Base-by-base conservation (phyloP, 1,140 invertebrate species). In the Camponotus floridanus region DNA sequence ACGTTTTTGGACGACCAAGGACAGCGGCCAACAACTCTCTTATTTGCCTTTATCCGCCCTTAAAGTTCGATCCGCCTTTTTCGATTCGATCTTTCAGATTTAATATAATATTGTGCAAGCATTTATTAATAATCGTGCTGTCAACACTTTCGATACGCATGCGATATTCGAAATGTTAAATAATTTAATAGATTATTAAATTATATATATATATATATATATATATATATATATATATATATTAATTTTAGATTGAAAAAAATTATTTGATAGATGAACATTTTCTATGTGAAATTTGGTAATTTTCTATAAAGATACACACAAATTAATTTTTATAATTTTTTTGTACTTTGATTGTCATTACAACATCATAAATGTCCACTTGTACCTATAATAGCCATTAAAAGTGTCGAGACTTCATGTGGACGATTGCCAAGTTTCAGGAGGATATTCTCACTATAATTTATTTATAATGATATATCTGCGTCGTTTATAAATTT, bases 1-100 rank as follows among this genome's bases (percentile, higher is more conserved):
- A 70, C 51, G 42, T 81, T 86, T 68, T 86, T 68, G 42, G 51
- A 86, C 26, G 62, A 71, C 76, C 85, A 86, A 86, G 85, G 85
- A 33, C 76, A 86, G 39, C n/a, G 76, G 42, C 76, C 65, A 76
- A 85, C 81, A 76, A 85, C 48, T 85, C 59, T 85, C 81, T 65
- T 85, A 74, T 85, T 85, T 85, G 55, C 59, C 59, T 85, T 85
- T 85, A 76, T 51, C 64, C 33, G 42, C 59, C 71, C 81, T 85
- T 85, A 85, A 62, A 65, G 59, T 31, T 51, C 71, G 81, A 42
- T n/a, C 39, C 42, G 42, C 59, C 48, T 73, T 26, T 6, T 39
- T 39, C 26, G 26, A 26, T 26, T 26, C 26, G 26, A 26, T 26
- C 18, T 45, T 15, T 3, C 1, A 15, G 31, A 11, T 45, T 48